Conservation (phyloP, 1,140 invertebrate genomes). For the Anastatus disparis region DNA sequence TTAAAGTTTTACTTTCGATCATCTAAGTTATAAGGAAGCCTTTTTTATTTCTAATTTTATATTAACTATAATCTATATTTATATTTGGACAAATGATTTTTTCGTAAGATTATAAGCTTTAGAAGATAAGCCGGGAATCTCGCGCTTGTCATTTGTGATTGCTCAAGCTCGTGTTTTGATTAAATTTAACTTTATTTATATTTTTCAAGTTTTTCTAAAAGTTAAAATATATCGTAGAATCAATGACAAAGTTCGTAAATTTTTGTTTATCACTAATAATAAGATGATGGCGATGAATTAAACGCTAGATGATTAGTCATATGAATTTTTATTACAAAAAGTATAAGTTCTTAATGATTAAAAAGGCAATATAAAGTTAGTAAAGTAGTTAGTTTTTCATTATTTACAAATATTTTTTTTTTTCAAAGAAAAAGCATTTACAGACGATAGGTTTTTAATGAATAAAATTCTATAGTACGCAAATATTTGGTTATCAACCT, state of each 20-base stretch:
- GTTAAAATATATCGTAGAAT: neutral
- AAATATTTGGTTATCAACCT: neutral
- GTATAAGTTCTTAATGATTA: conserved; percentile 17
- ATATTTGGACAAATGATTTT: conserved; percentile 6
- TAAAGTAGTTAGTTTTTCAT: conserved; percentile 12
- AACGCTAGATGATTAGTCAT: conserved; percentile 12
- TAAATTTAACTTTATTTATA: no score
- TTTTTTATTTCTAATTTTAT: conserved; percentile 9
- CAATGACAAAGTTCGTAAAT: conserved; percentile 2
- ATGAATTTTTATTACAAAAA: conserved; percentile 20
- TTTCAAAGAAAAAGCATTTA: neutral
- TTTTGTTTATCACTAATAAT: neutral
- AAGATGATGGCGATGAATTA: neutral
- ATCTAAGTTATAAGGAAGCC: conserved; percentile 21
- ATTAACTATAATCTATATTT: neutral
- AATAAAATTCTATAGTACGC: neutral
- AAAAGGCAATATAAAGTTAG: conserved; percentile 34
- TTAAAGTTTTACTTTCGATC: conserved; percentile 28
- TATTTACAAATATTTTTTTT: conserved; percentile 9
- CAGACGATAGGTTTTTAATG: neutral
- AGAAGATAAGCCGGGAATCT: neutral
- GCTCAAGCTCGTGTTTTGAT: conserved; percentile 35
- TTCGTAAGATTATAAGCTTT: neutral
- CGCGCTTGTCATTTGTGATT: neutral
- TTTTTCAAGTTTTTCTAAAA: neutral